Base-by-base conservation (phyloP, 35 echinoderm and acorn worm genomes). In the Stichopus chloronotus region DNA sequence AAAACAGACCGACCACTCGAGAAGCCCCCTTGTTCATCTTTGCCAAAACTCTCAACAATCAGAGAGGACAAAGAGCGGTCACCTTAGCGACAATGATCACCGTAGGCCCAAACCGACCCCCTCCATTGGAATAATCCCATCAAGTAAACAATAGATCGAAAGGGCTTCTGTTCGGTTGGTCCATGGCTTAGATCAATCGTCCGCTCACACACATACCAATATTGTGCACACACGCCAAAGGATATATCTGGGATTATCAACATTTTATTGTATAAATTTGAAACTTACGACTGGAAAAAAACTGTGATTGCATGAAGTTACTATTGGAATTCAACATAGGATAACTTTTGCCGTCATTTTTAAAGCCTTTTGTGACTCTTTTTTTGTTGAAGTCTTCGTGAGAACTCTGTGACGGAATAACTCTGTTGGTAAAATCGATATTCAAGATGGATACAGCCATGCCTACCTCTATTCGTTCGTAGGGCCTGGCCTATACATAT, bases 61-160 rank as follows among this genome's bases (percentile, higher is more conserved):
- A 9, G 17, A 17, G 5, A 53, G 52, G 55, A 83, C 80, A 83
- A 83, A 83, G 80, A 43, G 11, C 80, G 11, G 80, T 83, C 80
- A 52, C 55, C 80, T 83, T 83, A 83, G 80, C 80, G 80, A 83
- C 80, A 12, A 83, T 83, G 80, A 83, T 53, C 80, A 83, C 52
- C 14, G 80, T 55, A 56, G 80, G 80, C 80, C 80, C 52, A 52
- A 83, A 83, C 52, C 80, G 52, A 83, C 80, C 80, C 80, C 80
- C 80, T 83, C 55, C 53, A 52, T 83, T 54, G 30, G 30, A 83
- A 24, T 83, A 83, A 83, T 83, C 80, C 80, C 55, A 17, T 83
- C 10, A 6, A 12, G 14, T 9, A 13, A 83, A 52, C 52, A 83
- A 55, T 55, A 56, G 43, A 52, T 55, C 53, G 23, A 25, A 7